A percentile compares a stretch with the other conserved stretches of the same genome.
Conservation (phyloP, 1,140 invertebrate species). For the Portunus trituberculatus region DNA sequence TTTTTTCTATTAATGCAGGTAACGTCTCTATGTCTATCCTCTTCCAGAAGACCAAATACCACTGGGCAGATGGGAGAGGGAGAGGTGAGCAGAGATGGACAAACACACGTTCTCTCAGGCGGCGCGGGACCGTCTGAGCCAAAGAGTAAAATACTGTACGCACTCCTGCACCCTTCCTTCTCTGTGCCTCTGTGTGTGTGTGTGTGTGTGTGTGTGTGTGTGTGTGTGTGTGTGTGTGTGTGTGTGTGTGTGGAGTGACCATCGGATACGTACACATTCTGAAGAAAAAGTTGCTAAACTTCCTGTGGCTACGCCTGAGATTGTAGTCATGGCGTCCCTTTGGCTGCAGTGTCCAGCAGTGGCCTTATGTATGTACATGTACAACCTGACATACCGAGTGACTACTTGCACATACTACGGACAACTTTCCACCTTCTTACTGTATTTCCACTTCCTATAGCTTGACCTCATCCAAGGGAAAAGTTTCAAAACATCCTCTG, state of each 20-base stretch:
- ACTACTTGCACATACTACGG: too few relatives aligned
- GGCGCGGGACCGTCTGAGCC: neutral
- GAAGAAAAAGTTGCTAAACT: neutral
- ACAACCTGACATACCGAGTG: neutral
- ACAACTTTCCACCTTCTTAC: too few relatives aligned
- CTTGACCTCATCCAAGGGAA: too few relatives aligned
- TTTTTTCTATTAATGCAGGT: neutral
- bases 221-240: constrained; percentile 11
- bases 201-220: constrained; percentile 16
- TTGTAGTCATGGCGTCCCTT: neutral
- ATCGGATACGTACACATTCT: neutral
- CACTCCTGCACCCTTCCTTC: neutral
- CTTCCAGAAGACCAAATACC: neutral
- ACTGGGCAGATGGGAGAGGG: too few relatives aligned
- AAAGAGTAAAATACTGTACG: neutral
- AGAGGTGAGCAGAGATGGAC: neutral
- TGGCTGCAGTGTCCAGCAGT: neutral
- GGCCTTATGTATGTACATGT: neutral
- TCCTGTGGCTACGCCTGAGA: neutral
- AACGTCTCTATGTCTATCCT: neutral
- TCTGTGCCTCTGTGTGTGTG: neutral
- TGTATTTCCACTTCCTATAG: too few relatives aligned
- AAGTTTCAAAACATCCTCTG: too few relatives aligned
- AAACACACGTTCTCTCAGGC: neutral
- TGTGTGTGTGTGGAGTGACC: neutral